These are phyloP conservation scores for Eidolon helvum DNA, from an alignment of 2,113 vertebrate species.

Conservation along the genomic window DNA sequence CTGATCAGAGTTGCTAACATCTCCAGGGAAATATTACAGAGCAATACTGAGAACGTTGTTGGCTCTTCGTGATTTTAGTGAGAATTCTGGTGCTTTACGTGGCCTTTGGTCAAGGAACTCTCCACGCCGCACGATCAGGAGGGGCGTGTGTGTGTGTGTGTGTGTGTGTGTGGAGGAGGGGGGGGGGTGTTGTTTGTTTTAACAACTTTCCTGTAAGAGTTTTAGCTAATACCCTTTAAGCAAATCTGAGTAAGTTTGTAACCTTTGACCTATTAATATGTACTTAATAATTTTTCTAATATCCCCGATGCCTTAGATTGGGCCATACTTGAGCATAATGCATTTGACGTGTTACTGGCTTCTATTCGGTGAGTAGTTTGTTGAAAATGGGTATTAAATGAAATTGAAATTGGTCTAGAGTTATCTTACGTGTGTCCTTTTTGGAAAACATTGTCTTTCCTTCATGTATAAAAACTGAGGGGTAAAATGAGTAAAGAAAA, in stretches of 20 bases:
- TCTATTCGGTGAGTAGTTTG: not conserved
- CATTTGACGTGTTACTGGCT: not conserved
- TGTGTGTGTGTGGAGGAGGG: too few relatives aligned
- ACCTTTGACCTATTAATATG: not conserved
- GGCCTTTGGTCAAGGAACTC: not conserved
- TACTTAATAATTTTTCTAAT: not conserved
- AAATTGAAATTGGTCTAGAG: not conserved
- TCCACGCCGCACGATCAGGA: too few relatives aligned
- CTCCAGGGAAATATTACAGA: not conserved
- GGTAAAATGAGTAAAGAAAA: not conserved
- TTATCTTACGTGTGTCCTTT: not conserved
- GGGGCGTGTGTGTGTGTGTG: not conserved
- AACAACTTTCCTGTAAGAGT: too few relatives aligned
- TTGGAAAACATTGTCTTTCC: not conserved
- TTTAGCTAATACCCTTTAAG: not conserved
- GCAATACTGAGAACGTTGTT: too few relatives aligned
- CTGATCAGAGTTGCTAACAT: not conserved
- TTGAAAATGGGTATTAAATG: not conserved
- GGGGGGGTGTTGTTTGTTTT: too few relatives aligned
- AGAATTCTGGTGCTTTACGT: not conserved
- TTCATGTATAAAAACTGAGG: not conserved
- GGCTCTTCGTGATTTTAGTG: too few relatives aligned
- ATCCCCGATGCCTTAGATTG: not conserved
- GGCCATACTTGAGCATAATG: not conserved
- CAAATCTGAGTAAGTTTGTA: not conserved